Conservation (phyloP, 2,888 invertebrate species). For the Zygothrica quintamaculata region DNA sequence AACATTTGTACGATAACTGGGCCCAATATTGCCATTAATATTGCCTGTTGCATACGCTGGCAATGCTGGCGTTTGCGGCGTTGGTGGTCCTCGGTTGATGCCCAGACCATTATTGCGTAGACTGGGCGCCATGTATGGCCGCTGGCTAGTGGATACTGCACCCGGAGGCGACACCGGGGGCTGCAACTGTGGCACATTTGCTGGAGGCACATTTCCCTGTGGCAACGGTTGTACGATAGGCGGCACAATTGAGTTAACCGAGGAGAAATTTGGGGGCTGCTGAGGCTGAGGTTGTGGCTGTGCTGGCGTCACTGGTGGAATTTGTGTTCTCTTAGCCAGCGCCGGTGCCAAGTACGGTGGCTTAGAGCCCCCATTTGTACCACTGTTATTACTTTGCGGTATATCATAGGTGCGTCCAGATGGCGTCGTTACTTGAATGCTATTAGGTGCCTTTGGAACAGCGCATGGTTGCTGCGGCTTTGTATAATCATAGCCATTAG, state of each 20-base stretch:
- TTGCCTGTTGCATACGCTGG: conserved; percentile 26
- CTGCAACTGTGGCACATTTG: conserved; percentile 26
- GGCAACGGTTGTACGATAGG: conserved; percentile 40
- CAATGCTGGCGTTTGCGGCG: conserved; percentile 25
- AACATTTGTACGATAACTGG: conserved; percentile 59
- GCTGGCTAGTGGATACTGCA: conserved; percentile 77
- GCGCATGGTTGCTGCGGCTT: conserved; percentile 60
- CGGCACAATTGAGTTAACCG: conserved; percentile 62
- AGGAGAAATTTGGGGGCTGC: conserved; percentile 49
- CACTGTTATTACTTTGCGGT: conserved; percentile 77
- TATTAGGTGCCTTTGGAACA: conserved; percentile 62
- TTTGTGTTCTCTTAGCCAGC: conserved; percentile 70
- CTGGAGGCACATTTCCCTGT: conserved; percentile 34
- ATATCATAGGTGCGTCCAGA: conserved; percentile 81
- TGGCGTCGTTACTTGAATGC: conserved; percentile 77
- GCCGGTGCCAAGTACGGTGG: conserved; percentile 82
- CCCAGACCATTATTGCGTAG: conserved; percentile 77
- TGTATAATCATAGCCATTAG: conserved; percentile 76
- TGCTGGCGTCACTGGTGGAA: conserved; percentile 39
- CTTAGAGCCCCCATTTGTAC: conserved; percentile 61
- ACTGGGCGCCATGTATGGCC: conserved; percentile 83
- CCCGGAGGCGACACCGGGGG: conserved; percentile 9
- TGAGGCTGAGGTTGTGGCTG: conserved; percentile 40
- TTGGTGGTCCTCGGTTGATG: conserved; percentile 61
- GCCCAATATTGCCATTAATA: conserved; percentile 43